phyloP scores from a whole-genome alignment of 2,888 invertebrate species.

The Plutella xylostella region DNA sequence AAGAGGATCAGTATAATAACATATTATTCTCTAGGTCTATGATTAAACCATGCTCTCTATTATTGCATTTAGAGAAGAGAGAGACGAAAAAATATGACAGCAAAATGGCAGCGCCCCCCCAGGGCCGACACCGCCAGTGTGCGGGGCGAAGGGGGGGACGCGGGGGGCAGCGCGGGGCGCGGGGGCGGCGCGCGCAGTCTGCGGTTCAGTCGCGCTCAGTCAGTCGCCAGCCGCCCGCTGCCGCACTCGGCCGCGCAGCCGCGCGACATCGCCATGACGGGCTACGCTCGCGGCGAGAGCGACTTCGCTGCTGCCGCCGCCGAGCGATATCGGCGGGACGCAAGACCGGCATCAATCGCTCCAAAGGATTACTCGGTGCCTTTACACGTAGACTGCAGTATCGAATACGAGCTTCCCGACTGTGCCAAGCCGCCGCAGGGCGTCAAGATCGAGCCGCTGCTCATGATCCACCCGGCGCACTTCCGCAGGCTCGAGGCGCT shows the following conservation, averaged over 20 bases:
- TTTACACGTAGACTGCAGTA: constrained; percentile 91
- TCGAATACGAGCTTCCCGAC: constrained; percentile 91
- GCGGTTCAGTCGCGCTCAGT: constrained; percentile 35
- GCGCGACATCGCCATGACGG: constrained; percentile 59
- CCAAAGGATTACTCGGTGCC: constrained; percentile 88
- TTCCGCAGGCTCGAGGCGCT: constrained; percentile 89
- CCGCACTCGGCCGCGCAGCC: constrained; percentile 61
- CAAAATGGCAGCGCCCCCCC: background rate
- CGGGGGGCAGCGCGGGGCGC: constrained; percentile 22
- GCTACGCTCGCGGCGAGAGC: constrained; percentile 63
- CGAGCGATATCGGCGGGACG: constrained; percentile 57
- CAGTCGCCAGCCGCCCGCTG: constrained; percentile 60
- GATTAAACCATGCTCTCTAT: too few relatives aligned
- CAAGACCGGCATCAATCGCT: constrained; percentile 61
- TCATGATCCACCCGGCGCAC: constrained; percentile 92
- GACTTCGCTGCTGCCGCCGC: constrained; percentile 59
- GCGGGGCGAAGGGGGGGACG: constrained; percentile 13
- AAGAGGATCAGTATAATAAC: too few relatives aligned
- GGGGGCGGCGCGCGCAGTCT: constrained; percentile 36
- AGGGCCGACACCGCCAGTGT: background rate
- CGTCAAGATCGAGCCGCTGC: constrained; percentile 83
- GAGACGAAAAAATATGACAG: too few relatives aligned
- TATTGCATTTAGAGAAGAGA: too few relatives aligned
- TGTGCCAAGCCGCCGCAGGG: constrained; percentile 90
- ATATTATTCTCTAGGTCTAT: too few relatives aligned